Evolutionary conservation across 1,140 invertebrate species (phyloP), one percentile per base, ranked within the genome.

Genomic region (Drosophila tristis): DNA sequence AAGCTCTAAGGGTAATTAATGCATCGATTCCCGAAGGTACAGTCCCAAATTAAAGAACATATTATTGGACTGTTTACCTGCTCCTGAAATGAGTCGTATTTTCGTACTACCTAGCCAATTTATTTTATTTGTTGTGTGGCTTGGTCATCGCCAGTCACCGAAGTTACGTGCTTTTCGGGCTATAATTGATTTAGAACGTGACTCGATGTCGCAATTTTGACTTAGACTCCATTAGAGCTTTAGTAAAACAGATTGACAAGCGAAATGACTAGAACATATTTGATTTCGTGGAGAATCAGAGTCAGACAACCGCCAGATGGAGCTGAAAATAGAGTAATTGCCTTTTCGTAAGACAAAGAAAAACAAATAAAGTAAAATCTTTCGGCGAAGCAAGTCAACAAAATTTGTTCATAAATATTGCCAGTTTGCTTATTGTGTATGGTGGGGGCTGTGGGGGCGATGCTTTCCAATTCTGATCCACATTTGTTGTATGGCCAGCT

Each of bases 281-380:
- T 16, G 16, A 16, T 16, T 16, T 16, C 16, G 16, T 16, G 16
- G 16, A 0, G 16, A 16, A 16, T 16, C 20, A 20, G 20, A 47
- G 23, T 67, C 49, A 35, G 31, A 35, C 63, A 26, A 35, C 31
- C 25, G 25, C 44, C 66, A 68, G 42, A 57, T 70, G 66, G 66
- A 70, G 65, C 66, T 70, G 51, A 70, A 70, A 70, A 70, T 70
- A 70, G 64, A 70, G 66, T 70, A 65, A 70, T 70, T 68, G 66
- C 51, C 45, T 68, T 70, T 70, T 44, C 51, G 4, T 5, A 57
- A 65, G 58, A 44, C 64, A 70, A 39, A 57, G 64, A 43, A 70
- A 70, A 58, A 49, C 65, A 70, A 70, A 70, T 70, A 70, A 71
- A 71, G 70, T 70, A 70, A 58, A 70, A 70, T 44, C n/a, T 57